Evolutionary conservation across 2,888 invertebrate genomes (phyloP).

Genomic region (Caenorhabditis virilis): DNA sequence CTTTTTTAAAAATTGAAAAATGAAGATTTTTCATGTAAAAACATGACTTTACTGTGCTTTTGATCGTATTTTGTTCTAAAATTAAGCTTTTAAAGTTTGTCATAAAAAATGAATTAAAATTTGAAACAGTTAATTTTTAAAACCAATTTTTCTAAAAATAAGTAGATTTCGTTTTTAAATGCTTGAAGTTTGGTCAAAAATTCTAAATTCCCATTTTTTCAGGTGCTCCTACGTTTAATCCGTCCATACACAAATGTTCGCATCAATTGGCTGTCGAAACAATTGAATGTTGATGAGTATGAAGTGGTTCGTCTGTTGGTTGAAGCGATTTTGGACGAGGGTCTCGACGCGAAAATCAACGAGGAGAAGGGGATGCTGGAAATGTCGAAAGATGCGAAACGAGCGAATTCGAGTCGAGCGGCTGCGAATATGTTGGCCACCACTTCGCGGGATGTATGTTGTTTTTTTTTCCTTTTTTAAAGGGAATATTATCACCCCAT

Average conservation of each 20-base stretch:
- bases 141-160: no score
- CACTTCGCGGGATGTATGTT: background rate
- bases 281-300: slow-evolving; percentile 71
- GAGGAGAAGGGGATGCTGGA: slow-evolving; percentile 36
- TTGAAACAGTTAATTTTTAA: no score
- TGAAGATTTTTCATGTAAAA: no score
- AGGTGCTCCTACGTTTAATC: slow-evolving; percentile 93
- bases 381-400: slow-evolving; percentile 29
- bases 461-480: background rate
- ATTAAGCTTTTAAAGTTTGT: no score
- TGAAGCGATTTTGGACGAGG: slow-evolving; percentile 92
- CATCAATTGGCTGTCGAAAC: slow-evolving; percentile 92
- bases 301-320: slow-evolving; percentile 96
- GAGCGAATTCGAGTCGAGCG: background rate
- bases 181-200: no score
- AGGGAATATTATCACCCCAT: no score
- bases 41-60: no score
- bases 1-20: no score
- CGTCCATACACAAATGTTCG: slow-evolving; percentile 97
- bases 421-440: background rate
- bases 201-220: no score
- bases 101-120: no score
- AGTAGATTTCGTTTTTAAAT: no score
- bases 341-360: slow-evolving; percentile 40
- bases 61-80: no score